phyloP scores from a whole-genome alignment of 2,888 invertebrate genomes.

The Meghimatium bilineatum region DNA sequence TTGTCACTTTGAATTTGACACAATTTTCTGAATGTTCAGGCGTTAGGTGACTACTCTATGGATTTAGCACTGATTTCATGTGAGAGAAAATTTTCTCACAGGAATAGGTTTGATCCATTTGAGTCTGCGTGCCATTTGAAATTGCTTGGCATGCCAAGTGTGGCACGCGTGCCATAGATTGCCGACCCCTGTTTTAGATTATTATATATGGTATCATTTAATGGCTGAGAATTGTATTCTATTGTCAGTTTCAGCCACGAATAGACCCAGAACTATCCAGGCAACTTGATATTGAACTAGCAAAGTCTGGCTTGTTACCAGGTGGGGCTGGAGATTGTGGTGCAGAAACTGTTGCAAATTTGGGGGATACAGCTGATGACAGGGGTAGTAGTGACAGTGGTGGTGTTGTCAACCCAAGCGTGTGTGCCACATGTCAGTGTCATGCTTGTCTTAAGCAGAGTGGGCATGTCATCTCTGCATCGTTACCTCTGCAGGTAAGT shows the following conservation, averaged over 20 bases:
- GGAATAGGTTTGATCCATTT: too few species aligned
- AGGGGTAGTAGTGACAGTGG: conserved; percentile 60
- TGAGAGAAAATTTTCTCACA: too few species aligned
- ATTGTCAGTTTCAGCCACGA: conserved; percentile 45
- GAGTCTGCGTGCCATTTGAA: too few species aligned
- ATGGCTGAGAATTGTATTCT: neutral
- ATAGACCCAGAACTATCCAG: conserved; percentile 39
- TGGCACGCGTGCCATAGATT: too few species aligned
- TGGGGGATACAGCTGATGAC: conserved; percentile 56
- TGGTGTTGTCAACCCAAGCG: conserved; percentile 18
- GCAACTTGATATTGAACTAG: conserved; percentile 45
- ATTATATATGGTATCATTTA: too few species aligned
- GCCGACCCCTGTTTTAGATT: too few species aligned
- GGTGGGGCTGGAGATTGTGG: conserved; percentile 63
- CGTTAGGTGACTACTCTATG: too few species aligned
- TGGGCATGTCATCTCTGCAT: conserved; percentile 71
- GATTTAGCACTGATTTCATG: too few species aligned
- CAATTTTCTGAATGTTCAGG: too few species aligned
- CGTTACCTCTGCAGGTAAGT: conserved; percentile 68
- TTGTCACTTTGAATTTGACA: too few species aligned
- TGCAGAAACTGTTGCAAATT: conserved; percentile 63
- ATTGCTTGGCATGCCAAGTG: too few species aligned
- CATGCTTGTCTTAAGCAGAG: conserved; percentile 74
- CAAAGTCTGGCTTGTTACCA: conserved; percentile 44
- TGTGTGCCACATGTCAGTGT: conserved; percentile 69